Conservation (phyloP, 2,888 invertebrate species). For the Lutraria lutraria region DNA sequence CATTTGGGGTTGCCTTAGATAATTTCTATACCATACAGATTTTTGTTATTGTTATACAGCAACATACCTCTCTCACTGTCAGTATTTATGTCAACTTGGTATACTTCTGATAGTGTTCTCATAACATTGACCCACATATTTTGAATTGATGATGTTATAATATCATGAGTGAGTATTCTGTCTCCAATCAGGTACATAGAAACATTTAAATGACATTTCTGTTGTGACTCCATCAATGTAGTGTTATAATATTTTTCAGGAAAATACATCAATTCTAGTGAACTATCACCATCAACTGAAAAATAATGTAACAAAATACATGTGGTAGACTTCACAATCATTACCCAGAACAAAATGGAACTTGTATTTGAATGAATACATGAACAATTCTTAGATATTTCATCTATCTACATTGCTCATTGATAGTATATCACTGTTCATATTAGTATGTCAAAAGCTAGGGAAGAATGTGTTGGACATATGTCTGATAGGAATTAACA, state of each 20-base stretch:
- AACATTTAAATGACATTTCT: background rate
- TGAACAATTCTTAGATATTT: too few relatives aligned
- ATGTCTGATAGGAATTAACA: too few relatives aligned
- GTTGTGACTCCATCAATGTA: background rate
- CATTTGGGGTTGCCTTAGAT: too few relatives aligned
- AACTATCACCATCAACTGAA: slow-evolving; percentile 7
- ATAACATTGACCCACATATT: slow-evolving; percentile 36
- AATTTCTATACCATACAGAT: too few relatives aligned
- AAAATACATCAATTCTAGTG: slow-evolving; percentile 17
- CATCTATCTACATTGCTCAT: too few relatives aligned
- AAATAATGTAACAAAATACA: background rate
- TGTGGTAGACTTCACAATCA: too few relatives aligned
- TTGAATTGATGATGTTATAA: background rate
- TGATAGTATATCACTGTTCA: too few relatives aligned
- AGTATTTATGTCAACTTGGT: slow-evolving; percentile 18
- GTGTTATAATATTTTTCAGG: slow-evolving; percentile 24
- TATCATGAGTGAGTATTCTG: slow-evolving; percentile 19
- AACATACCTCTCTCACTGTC: slow-evolving; percentile 25
- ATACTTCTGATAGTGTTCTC: slow-evolving; percentile 20
- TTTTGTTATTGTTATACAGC: background rate
- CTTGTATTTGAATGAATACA: too few relatives aligned
- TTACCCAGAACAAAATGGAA: too few relatives aligned
- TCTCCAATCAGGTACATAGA: slow-evolving; percentile 29
- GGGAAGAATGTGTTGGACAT: too few relatives aligned
- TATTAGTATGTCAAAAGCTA: too few relatives aligned